These are phyloP conservation scores for Myotis davidii DNA, from an alignment of 2,113 vertebrate species.

Conservation along the genomic window DNA sequence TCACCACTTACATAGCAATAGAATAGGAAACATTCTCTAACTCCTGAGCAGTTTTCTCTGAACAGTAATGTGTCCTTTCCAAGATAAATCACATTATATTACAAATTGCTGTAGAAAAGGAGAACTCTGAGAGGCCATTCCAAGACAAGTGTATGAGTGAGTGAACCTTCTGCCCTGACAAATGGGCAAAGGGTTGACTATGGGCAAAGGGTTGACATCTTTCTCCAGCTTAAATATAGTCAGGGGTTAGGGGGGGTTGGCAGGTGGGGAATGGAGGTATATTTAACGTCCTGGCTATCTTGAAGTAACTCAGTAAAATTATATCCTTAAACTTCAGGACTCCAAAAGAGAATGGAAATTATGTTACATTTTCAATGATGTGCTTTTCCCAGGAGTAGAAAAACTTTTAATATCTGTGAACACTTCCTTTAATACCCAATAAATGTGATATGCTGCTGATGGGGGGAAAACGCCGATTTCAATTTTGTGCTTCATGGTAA, in stretches of 20 bases:
- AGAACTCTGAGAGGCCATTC: neutral
- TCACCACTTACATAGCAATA: neutral
- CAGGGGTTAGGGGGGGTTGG: neutral
- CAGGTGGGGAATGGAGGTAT: neutral
- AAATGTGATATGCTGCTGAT: slow-evolving; percentile 66
- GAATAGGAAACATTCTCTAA: neutral
- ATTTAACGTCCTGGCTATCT: slow-evolving; percentile 40
- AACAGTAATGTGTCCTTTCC: neutral
- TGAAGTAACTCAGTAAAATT: slow-evolving; percentile 66
- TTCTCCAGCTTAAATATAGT: slow-evolving; percentile 16
- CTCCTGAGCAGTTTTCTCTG: neutral
- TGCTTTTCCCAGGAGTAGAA: slow-evolving; percentile 55
- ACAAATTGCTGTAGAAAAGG: neutral
- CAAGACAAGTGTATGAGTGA: neutral
- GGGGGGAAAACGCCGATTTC: neutral
- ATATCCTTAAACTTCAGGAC: slow-evolving; percentile 32
- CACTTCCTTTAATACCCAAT: slow-evolving; percentile 75
- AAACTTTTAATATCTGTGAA: slow-evolving; percentile 68
- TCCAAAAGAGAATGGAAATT: slow-evolving; percentile 62
- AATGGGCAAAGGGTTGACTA: neutral
- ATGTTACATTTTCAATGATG: slow-evolving; percentile 43
- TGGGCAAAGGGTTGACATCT: neutral
- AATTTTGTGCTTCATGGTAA: slow-evolving; percentile 75
- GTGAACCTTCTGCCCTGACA: neutral
- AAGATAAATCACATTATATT: neutral